phyloP scores from a whole-genome alignment of 1,140 invertebrate genomes.

The Orchestia grillus region DNA sequence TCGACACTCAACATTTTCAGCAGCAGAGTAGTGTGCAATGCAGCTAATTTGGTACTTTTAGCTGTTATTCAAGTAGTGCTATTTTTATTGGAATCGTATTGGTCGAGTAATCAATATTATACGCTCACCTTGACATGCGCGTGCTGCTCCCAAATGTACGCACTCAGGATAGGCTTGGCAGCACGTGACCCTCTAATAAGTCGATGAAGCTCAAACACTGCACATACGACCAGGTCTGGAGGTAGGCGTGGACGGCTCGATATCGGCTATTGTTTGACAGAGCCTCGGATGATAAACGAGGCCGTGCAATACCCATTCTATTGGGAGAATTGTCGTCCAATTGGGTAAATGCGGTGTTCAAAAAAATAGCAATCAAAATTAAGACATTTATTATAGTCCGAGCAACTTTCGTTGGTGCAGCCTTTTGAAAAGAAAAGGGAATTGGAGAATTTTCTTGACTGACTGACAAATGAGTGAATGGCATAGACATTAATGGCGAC shows the following conservation, averaged over 20 bases:
- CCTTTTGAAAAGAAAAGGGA: not conserved
- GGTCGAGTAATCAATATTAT: not conserved
- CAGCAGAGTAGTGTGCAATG: not conserved
- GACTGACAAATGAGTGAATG: not conserved
- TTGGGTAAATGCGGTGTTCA: not conserved
- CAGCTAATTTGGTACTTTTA: not conserved
- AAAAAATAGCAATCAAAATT: not conserved
- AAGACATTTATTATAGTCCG: not conserved
- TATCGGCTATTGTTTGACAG: not conserved
- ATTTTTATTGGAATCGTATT: not conserved
- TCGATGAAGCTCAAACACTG: not conserved
- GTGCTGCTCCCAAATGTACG: not conserved
- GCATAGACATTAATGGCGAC: not conserved
- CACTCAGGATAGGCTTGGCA: not conserved
- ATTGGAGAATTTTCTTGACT: not conserved
- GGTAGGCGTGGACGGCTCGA: not conserved
- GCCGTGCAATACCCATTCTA: not conserved
- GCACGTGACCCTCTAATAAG: slow-evolving; percentile 13
- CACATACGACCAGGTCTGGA: not conserved
- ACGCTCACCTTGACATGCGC: not conserved
- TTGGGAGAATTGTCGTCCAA: not conserved
- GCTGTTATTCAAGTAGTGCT: not conserved
- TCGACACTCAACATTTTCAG: not conserved
- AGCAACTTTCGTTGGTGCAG: not conserved
- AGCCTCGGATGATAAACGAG: not conserved